Evolutionary conservation across 2,113 vertebrate genomes (phyloP).

Genomic region (Rhineura floridana): DNA sequence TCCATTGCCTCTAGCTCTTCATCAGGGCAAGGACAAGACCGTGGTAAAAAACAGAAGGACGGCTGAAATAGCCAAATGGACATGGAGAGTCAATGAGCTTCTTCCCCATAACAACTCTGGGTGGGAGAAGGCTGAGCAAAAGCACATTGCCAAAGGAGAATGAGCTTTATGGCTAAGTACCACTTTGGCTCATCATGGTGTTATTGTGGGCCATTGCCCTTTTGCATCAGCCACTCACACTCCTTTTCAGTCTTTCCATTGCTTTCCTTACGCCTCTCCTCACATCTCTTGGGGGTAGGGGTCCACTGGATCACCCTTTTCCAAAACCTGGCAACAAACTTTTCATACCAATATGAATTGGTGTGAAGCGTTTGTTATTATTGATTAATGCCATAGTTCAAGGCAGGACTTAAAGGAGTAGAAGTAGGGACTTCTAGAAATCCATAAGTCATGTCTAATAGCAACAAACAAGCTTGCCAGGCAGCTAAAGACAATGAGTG

Average conservation of each 20-base stretch:
- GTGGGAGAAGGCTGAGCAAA: neutral
- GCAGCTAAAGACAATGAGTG: neutral
- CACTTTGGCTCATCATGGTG: neutral
- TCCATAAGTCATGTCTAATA: conserved; percentile 2
- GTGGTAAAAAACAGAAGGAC: neutral
- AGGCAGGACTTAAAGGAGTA: conserved; percentile 8
- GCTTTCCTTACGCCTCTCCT: neutral
- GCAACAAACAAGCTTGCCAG: neutral
- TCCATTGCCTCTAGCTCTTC: neutral
- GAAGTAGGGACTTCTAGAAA: conserved; percentile 1
- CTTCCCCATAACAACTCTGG: neutral
- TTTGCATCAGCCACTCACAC: neutral
- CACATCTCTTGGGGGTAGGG: neutral
- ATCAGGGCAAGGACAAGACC: neutral
- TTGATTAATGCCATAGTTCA: conserved; percentile 5
- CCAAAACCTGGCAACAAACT: neutral
- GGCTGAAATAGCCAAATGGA: no score
- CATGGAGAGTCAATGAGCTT: no score
- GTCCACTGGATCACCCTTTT: neutral
- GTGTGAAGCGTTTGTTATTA: neutral
- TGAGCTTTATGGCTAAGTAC: neutral
- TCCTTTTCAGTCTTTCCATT: neutral
- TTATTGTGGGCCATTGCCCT: neutral
- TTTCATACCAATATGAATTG: neutral
- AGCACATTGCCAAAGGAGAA: neutral